A percentile compares a stretch with the other conserved stretches of the same genome.
These are phyloP conservation scores for Fregetta grallaria DNA, from an alignment of 2,113 vertebrate species.

Conservation along the genomic window DNA sequence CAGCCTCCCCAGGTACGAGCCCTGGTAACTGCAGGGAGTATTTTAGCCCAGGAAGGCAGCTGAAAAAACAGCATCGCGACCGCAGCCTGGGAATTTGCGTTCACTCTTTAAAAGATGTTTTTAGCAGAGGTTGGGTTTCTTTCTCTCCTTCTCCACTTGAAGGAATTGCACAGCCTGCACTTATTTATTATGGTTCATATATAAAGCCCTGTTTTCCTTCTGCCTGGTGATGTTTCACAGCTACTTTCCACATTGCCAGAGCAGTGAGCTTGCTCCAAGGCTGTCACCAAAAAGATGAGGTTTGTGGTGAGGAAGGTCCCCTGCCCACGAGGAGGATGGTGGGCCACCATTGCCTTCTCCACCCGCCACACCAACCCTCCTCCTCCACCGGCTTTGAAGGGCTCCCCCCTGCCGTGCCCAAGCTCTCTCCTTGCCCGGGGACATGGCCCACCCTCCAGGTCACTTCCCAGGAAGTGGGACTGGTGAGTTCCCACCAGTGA, in stretches of 20 bases:
- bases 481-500: not conserved
- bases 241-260: rapidly evolving
- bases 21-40: not conserved
- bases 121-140: not conserved
- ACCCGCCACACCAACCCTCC: not conserved
- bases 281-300: not conserved
- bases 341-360: not conserved
- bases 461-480: not conserved
- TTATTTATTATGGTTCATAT: not conserved
- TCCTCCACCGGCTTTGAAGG: not conserved
- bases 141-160: not conserved
- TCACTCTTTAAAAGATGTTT: not conserved
- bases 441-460: rapidly evolving
- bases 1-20: not conserved
- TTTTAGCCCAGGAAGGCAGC: constrained; percentile 23
- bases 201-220: not conserved
- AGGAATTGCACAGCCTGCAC: not conserved
- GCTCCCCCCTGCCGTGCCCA: not conserved
- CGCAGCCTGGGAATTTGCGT: not conserved
- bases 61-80: not conserved
- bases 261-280: not conserved
- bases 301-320: not conserved
- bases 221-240: not conserved
- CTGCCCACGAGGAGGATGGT: not conserved
- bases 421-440: rapidly evolving